A percentile compares a stretch with the other conserved stretches of the same genome.
phyloP scores from a whole-genome alignment of 2,888 invertebrate species.

The Hypercompe scribonia region DNA sequence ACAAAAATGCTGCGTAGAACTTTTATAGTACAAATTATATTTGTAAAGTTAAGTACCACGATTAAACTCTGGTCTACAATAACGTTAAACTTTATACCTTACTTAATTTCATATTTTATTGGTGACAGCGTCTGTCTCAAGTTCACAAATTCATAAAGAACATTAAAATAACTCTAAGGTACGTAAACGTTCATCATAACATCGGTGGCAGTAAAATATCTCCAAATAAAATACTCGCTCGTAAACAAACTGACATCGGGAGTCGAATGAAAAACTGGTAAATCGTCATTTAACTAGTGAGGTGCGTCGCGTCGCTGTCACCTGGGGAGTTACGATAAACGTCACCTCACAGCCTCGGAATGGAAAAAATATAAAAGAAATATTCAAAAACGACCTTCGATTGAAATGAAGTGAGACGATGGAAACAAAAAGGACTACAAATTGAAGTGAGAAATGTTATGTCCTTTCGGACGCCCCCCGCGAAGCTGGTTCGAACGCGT shows the following conservation, averaged over 20 bases:
- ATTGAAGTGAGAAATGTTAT: slow-evolving; percentile 84
- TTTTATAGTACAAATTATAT: slow-evolving; percentile 11
- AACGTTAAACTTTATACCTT: slow-evolving; percentile 64
- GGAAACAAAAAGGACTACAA: slow-evolving; percentile 79
- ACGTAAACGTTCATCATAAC: slow-evolving; percentile 82
- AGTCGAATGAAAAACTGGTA: slow-evolving; percentile 80
- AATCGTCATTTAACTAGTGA: slow-evolving; percentile 80
- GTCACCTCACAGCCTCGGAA: slow-evolving; percentile 75
- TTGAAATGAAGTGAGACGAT: slow-evolving; percentile 80
- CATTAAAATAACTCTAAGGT: slow-evolving; percentile 76
- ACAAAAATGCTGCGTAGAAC: slow-evolving; percentile 21
- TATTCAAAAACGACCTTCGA: slow-evolving; percentile 76
- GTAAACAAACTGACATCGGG: slow-evolving; percentile 82
- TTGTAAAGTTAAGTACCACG: slow-evolving; percentile 8
- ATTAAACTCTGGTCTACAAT: slow-evolving; percentile 43
- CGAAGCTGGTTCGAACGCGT: slow-evolving; percentile 59
- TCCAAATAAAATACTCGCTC: slow-evolving; percentile 81
- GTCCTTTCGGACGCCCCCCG: slow-evolving; percentile 77
- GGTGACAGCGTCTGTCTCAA: slow-evolving; percentile 66
- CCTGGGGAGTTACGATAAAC: slow-evolving; percentile 83
- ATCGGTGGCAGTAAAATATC: slow-evolving; percentile 82
- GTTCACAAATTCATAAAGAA: slow-evolving; percentile 73
- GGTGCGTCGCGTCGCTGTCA: slow-evolving; percentile 68
- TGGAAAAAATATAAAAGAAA: slow-evolving; percentile 77
- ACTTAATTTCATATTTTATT: slow-evolving; percentile 72